These are phyloP conservation scores for Zygothrica quintamaculata DNA, from an alignment of 2,888 invertebrate species.

Conservation along the genomic window DNA sequence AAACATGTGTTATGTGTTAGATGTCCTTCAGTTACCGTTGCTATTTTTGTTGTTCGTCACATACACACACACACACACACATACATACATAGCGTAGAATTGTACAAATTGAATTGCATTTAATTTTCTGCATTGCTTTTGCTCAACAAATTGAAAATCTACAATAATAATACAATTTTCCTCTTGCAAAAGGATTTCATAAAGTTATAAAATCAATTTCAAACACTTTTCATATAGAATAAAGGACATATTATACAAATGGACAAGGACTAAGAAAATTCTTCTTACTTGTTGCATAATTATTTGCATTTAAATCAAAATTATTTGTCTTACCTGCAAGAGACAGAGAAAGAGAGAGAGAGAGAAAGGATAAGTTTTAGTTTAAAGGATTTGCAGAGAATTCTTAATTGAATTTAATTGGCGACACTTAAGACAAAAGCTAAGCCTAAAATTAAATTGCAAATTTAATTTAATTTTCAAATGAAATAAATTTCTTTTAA, in stretches of 20 bases:
- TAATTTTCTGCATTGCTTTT: slow-evolving; percentile 53
- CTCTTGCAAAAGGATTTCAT: slow-evolving; percentile 13
- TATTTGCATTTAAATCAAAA: slow-evolving; percentile 8
- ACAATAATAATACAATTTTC: slow-evolving; percentile 38
- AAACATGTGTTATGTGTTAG: slow-evolving; percentile 63
- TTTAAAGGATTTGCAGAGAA: slow-evolving; percentile 7
- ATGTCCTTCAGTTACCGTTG: slow-evolving; percentile 24
- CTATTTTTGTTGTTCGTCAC: slow-evolving; percentile 13
- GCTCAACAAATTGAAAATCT: slow-evolving; percentile 35
- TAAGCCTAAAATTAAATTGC: too few species aligned
- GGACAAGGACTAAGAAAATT: not conserved
- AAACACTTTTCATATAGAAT: not conserved
- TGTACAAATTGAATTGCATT: slow-evolving; percentile 70
- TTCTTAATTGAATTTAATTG: not conserved
- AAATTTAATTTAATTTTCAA: too few species aligned
- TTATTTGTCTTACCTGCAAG: slow-evolving; percentile 27
- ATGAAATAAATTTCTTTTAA: too few species aligned
- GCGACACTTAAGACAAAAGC: too few species aligned
- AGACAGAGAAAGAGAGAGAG: slow-evolving; percentile 5
- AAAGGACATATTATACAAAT: not conserved
- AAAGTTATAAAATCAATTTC: slow-evolving; percentile 25
- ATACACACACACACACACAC: slow-evolving; percentile 11
- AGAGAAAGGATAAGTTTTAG: slow-evolving; percentile 9
- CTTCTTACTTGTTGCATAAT: not conserved
- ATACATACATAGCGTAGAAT: slow-evolving; percentile 15